These are phyloP conservation scores for Tenthredo mesomela DNA, from an alignment of 2,888 invertebrate genomes.

Conservation along the genomic window DNA sequence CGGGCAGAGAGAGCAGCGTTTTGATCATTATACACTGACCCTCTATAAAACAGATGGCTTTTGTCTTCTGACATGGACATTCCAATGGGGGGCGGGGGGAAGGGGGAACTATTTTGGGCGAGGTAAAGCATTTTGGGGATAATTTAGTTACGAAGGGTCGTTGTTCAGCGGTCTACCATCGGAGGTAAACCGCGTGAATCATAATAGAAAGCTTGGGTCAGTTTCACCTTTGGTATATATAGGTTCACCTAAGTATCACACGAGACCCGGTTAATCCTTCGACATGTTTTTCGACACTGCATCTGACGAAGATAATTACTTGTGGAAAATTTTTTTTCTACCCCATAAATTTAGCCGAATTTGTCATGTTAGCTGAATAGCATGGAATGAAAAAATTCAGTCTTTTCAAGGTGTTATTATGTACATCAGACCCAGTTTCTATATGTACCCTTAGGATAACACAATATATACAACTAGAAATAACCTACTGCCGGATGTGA, in stretches of 20 bases:
- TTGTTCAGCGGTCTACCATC: constrained; percentile 38
- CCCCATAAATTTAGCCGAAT: background rate
- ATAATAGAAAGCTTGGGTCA: background rate
- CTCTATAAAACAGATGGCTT: constrained; percentile 9
- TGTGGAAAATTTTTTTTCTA: too few species aligned
- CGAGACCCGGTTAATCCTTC: background rate
- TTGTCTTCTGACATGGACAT: constrained; percentile 13
- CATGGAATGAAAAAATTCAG: background rate
- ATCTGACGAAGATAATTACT: too few species aligned
- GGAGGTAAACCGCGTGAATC: constrained; percentile 32
- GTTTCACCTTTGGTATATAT: background rate
- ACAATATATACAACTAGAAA: background rate
- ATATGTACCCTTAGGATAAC: background rate
- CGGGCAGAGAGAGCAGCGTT: background rate
- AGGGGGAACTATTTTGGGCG: constrained; percentile 3
- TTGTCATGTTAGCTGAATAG: background rate
- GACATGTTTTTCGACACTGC: background rate
- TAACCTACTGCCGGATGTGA: background rate
- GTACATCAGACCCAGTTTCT: too few species aligned
- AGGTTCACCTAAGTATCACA: background rate
- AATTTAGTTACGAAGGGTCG: constrained; percentile 40
- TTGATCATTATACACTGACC: constrained; percentile 23
- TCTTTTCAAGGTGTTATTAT: background rate
- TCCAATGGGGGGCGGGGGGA: background rate
- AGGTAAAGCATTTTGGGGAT: constrained; percentile 37